phyloP scores from a whole-genome alignment of 2,888 invertebrate genomes.

The Macrophya annulata region DNA sequence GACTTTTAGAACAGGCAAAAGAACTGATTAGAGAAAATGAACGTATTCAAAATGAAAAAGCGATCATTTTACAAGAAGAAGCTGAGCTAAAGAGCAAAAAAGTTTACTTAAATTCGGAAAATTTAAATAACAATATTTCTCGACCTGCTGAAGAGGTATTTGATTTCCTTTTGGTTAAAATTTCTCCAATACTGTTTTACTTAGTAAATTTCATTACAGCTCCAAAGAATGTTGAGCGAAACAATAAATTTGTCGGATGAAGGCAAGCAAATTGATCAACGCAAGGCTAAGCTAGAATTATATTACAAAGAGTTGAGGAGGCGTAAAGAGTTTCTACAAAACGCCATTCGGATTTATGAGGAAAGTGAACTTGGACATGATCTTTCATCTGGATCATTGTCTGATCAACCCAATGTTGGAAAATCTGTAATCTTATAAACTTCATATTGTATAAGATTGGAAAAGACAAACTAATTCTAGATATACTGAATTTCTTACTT shows the following conservation, averaged over 20 bases:
- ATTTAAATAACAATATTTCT: background rate
- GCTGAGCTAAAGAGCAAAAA: constrained; percentile 27
- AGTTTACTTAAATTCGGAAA: constrained; percentile 34
- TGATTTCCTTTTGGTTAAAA: background rate
- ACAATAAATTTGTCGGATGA: constrained; percentile 28
- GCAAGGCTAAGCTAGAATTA: constrained; percentile 44
- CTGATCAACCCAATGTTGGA: background rate
- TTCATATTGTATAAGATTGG: background rate
- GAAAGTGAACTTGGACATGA: background rate
- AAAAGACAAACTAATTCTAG: background rate
- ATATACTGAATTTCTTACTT: background rate
- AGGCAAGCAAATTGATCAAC: constrained; percentile 39
- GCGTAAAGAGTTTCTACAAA: constrained; percentile 41
- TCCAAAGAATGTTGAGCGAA: constrained; percentile 28
- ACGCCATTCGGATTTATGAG: constrained; percentile 32
- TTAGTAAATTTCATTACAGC: constrained; percentile 1
- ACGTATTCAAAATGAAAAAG: constrained; percentile 20
- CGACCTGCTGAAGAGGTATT: constrained; percentile 32
- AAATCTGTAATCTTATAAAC: background rate
- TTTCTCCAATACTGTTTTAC: background rate
- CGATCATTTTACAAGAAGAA: constrained; percentile 7
- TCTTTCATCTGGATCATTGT: background rate
- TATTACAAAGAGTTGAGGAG: constrained; percentile 43
- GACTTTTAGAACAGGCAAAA: constrained; percentile 47
- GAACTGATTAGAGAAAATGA: constrained; percentile 33